Conservation (phyloP, 1,140 invertebrate genomes). For the Eufriesea mexicana region DNA sequence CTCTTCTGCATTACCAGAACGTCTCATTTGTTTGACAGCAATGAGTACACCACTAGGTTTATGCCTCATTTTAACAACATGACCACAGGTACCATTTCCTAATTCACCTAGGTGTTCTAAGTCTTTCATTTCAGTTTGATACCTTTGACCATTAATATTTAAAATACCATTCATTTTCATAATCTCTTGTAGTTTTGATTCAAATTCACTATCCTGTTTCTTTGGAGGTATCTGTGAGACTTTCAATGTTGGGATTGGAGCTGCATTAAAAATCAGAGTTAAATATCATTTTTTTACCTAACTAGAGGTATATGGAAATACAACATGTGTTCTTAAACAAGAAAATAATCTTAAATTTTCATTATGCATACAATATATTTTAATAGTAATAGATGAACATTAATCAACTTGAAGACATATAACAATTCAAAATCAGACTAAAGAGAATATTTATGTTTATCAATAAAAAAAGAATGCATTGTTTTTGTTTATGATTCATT, state of each 20-base stretch:
- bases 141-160: conserved; percentile 90
- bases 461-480: not conserved
- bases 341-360: not conserved
- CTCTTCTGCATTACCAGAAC: conserved; percentile 97
- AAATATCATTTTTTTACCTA: not conserved
- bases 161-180: conserved; percentile 93
- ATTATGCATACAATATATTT: not conserved
- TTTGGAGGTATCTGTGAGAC: conserved; percentile 83
- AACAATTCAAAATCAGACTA: not conserved
- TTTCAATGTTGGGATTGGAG: conserved; percentile 44
- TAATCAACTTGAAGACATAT: not conserved
- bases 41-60: conserved; percentile 92
- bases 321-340: not conserved
- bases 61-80: conserved; percentile 98
- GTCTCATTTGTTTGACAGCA: conserved; percentile 99
- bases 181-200: conserved; percentile 89
- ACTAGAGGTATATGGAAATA: not conserved
- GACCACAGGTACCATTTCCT: conserved; percentile 98
- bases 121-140: conserved; percentile 93
- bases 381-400: not conserved
- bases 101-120: conserved; percentile 94
- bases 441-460: conserved; percentile 2
- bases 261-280: conserved; percentile 13
- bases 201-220: conserved; percentile 85
- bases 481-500: conserved; percentile 40